Evolutionary conservation across 92 coral and sea anemone species (phyloP), one percentile per base, ranked within the genome.

Genomic region (Palythoa grandis): DNA sequence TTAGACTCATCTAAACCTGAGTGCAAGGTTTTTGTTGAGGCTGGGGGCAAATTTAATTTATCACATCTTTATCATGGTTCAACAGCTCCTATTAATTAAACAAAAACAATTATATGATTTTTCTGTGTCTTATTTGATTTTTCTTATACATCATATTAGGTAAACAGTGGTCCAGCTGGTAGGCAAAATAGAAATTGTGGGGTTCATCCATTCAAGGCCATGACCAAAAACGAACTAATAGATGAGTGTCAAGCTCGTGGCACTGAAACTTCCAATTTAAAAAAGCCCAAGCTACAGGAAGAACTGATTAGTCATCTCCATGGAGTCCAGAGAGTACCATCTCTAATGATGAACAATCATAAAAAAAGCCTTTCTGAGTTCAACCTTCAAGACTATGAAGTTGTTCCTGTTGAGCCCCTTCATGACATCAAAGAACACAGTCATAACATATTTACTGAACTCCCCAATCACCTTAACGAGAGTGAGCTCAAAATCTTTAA

Each of bases 251-350:
- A 9, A 19, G 80, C 80, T 2, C 83, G 52, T 11, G 25, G 78
- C 8, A 80, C 86, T 1, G 71, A 73, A 4, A 85, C 43, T 10
- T 82, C 57, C 19, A 79, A 79, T 11, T 25, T 67, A 38, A 29
- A 35, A 52, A 73, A 47, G 29, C 35, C 22, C 17, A 20, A 84
- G 25, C 71, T 88, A 23, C 14, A 83, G 7, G 70, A 38, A 40
- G 87, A 77, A 19, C 43, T 65, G 39, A 77, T 12, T 11, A 76
- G 72, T 15, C 86, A 89, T 14, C 65, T 89, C 20, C 78, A 79
- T 53, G 90, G 92, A 15, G 25, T 86, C 48, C 84, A 73, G 72
- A 54, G 84, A 17, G 92, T 89, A 17, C 90, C 90, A 8, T 80
- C 87, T n/a, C 70, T 74, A 11, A 38, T 76, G 24, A 56, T 85